Evolutionary conservation across 2,888 invertebrate species (phyloP), one percentile per base, ranked within the genome.

Genomic region (Eupeodes latifasciatus): DNA sequence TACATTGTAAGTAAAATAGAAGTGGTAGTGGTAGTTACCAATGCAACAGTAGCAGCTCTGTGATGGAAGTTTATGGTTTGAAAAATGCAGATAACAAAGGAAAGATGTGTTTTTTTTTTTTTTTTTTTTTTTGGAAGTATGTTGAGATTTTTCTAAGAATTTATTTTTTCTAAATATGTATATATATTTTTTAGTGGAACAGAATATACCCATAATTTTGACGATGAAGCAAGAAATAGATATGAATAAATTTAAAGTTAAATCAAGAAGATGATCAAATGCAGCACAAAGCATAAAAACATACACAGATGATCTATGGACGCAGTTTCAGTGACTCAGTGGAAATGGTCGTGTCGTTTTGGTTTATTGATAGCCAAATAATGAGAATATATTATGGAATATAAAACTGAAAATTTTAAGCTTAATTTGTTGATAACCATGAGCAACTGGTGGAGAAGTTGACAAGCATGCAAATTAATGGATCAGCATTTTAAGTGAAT

Each of bases 41-140:
- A 19, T 79, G 79, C 69, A 44, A 66, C 64, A 72, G 72, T 71
- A 59, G 66, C 12, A 49, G 40, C 40, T 40, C 40, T 9, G 53
- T 11, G 16, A 14, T 44, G 7, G 57, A 19, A 47, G 7, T 49
- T 66, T 66, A 27, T 27, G 27, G 27, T 55, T 19, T 64, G 6
- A 44, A 69, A 86, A 82, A 82, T 75, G 34, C 9, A 74, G 78
- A 86, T 69, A 76, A 71, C 16, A 12, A 76, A 7, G 5, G 11
- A 40, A 16, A 34, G n/a, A 34, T 12, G 9, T n/a, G 14, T 84
- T 80, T 27, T 49, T 67, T 61, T 55, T 77, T 72, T 66, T n/a
- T n/a, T n/a, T n/a, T n/a, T 67, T 55, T 77, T 72, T 66, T 27
- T 49, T 44, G 27, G 51, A 55, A 36, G 61, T 53, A 40, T 57